Percentiles rank a stretch among this genome's conserved stretches.
Conservation (phyloP, 2,113 vertebrate genomes). For the Gavialis gangeticus region DNA sequence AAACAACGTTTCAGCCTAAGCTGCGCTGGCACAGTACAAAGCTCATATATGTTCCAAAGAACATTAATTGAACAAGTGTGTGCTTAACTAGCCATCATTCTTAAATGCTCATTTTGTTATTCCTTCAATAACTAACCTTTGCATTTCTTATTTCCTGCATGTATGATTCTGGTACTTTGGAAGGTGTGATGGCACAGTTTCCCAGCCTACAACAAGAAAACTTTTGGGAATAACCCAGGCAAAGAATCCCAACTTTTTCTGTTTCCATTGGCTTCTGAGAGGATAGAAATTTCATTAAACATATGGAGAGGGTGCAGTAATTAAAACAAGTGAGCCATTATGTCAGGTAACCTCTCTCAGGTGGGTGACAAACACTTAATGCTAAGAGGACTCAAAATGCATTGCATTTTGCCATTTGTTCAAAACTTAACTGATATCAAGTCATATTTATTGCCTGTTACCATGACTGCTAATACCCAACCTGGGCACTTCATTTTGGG, state of each 20-base stretch:
- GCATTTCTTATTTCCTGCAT: neutral
- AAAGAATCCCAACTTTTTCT: neutral
- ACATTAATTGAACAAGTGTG: neutral
- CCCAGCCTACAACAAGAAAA: neutral
- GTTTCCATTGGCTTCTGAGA: neutral
- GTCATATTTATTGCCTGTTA: neutral
- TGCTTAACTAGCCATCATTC: neutral
- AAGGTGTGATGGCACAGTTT: neutral
- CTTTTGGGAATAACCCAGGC: neutral
- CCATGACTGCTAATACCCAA: neutral
- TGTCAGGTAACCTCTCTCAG: neutral
- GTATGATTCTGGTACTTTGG: neutral
- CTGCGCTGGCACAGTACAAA: neutral
- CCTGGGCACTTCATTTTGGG: neutral
- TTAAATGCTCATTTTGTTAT: neutral
- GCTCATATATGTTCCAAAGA: neutral
- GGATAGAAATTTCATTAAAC: neutral
- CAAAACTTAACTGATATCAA: neutral
- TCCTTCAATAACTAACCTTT: neutral
- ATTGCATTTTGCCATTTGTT: neutral
- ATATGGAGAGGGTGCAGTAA: neutral
- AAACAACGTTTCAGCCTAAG: slow-evolving; percentile 14
- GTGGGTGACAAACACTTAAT: neutral
- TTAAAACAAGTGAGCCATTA: neutral
- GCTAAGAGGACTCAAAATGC: neutral